Percentiles rank a stretch among this genome's conserved stretches.
These are phyloP conservation scores for Mugil cephalus DNA, from an alignment of 2,113 vertebrate genomes.

Conservation along the genomic window DNA sequence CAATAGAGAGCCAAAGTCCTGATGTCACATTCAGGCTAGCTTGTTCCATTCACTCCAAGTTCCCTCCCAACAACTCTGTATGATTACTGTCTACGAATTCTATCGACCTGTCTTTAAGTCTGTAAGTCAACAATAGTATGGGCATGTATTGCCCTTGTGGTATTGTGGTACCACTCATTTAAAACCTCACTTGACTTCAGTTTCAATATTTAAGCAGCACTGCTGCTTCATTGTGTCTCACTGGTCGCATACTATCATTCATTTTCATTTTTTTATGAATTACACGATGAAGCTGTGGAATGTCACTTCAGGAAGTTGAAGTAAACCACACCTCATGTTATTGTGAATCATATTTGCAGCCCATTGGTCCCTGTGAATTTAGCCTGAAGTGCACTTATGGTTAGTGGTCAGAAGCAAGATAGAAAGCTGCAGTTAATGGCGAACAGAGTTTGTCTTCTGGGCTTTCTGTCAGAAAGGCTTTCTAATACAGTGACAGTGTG, in stretches of 20 bases:
- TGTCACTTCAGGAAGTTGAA: slow-evolving; percentile 8
- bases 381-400: background rate
- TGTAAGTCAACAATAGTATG: background rate
- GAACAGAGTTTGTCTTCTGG: no score
- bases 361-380: background rate
- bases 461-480: no score
- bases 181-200: background rate
- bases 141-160: background rate
- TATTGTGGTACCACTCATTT: no score
- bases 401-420: no score
- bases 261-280: background rate
- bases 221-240: background rate
- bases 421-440: no score
- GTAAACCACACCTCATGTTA: background rate
- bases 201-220: background rate
- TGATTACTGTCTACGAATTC: background rate
- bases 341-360: background rate
- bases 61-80: background rate
- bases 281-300: slow-evolving; percentile 1
- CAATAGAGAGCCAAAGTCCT: background rate
- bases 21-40: background rate
- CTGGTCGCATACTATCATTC: background rate
- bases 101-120: no score
- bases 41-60: background rate
- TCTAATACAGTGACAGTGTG: no score